phyloP scores from a whole-genome alignment of 2,797 vertebrate species.

The Parauchenoglanis ngamensis region DNA sequence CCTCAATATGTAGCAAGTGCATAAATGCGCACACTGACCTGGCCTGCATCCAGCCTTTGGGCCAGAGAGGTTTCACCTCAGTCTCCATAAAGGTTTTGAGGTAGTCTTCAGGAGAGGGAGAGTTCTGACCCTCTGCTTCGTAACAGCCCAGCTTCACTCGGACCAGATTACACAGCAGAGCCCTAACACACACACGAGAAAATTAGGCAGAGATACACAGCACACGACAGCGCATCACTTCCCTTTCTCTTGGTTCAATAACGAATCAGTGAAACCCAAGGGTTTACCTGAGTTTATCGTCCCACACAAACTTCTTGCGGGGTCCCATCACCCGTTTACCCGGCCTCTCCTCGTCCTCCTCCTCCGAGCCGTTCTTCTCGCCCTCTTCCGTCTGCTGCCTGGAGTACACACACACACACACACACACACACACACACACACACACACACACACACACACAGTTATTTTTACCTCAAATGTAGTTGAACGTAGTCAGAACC shows the following conservation, averaged over 20 bases:
- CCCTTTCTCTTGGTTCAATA: accelerated
- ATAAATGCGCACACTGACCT: conserved; percentile 71
- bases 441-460: conserved; percentile 8
- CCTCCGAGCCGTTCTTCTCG: conserved; percentile 93
- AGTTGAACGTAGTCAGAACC: background rate
- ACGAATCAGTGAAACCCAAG: background rate
- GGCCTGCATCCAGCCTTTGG: conserved; percentile 99
- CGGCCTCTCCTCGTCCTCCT: conserved; percentile 96
- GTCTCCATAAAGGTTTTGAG: conserved; percentile 95
- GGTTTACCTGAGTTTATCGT: conserved; percentile 90
- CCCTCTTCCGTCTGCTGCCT: conserved; percentile 91
- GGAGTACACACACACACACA: conserved; percentile 10
- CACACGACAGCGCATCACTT: background rate
- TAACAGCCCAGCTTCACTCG: conserved; percentile 94
- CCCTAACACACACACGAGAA: conserved; percentile 67
- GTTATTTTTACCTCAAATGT: background rate
- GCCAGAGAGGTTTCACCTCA: conserved; percentile 95
- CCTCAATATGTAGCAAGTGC: too few species aligned
- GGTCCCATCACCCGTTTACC: conserved; percentile 94
- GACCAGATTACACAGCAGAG: conserved; percentile 91
- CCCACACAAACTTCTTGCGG: conserved; percentile 96
- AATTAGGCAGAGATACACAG: background rate
- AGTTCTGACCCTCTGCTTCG: conserved; percentile 90
- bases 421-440: conserved; percentile 5
- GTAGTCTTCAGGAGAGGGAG: conserved; percentile 89